Conservation (phyloP, 2,797 vertebrate species). For the Amazona ochrocephala region DNA sequence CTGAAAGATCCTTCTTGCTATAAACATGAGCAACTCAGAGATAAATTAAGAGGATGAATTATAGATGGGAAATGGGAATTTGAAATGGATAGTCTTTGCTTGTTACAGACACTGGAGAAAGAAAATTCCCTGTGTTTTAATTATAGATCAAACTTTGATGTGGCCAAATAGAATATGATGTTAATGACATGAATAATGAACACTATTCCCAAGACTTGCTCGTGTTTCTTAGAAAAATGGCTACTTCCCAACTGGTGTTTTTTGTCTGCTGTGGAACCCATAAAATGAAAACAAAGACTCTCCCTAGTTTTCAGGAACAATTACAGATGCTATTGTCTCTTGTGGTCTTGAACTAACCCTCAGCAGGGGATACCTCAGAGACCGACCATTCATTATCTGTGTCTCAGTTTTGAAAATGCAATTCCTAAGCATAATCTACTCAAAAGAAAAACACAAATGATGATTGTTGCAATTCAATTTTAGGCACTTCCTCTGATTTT, state of each 20-base stretch:
- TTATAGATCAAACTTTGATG: conserved; percentile 62
- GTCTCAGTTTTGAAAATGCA: conserved; percentile 30
- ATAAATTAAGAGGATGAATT: conserved; percentile 63
- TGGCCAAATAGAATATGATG: conserved; percentile 57
- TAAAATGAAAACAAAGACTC: conserved; percentile 57
- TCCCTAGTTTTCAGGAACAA: conserved; percentile 60
- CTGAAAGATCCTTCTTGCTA: conserved; percentile 17
- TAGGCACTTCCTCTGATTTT: neutral
- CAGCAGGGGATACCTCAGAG: conserved; percentile 24
- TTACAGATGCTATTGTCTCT: conserved; percentile 46
- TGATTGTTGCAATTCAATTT: neutral
- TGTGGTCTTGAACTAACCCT: conserved; percentile 32
- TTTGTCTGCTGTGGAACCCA: conserved; percentile 46
- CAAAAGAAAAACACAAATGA: neutral
- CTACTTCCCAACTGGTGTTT: conserved; percentile 20
- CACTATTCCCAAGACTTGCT: conserved; percentile 51
- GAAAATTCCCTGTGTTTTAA: conserved; percentile 57
- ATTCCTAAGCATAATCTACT: conserved; percentile 10
- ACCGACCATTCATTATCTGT: conserved; percentile 37
- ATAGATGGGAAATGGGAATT: conserved; percentile 64
- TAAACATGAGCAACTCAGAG: conserved; percentile 30
- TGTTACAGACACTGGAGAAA: conserved; percentile 33
- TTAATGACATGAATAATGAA: conserved; percentile 63
- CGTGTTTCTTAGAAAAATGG: conserved; percentile 61
- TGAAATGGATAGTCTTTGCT: conserved; percentile 59